Conservation (phyloP, 2,888 invertebrate species). For the Ormyrus rosae region DNA sequence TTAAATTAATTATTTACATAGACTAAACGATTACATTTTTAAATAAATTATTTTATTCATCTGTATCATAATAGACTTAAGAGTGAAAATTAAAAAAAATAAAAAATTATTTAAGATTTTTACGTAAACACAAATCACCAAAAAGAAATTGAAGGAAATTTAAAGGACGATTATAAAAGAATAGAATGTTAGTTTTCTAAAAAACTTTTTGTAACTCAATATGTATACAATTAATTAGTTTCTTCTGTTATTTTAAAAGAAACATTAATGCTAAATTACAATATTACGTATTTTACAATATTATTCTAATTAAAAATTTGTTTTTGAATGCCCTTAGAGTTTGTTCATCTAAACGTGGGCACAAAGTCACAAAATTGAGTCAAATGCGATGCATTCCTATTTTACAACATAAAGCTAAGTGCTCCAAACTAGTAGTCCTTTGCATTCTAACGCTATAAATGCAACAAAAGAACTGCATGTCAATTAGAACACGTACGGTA, state of each 20-base stretch:
- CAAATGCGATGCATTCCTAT: background rate
- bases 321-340: conserved; percentile 16
- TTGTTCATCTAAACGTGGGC: background rate
- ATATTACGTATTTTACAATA: conserved; percentile 37
- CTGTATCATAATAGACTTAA: background rate
- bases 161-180: background rate
- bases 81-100: conserved; percentile 1
- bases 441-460: background rate
- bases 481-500: conserved; percentile 7
- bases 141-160: background rate
- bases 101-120: background rate
- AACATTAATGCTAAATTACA: conserved; percentile 31
- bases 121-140: background rate
- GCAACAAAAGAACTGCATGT: conserved; percentile 7
- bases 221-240: conserved; percentile 38
- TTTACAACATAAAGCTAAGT: conserved; percentile 14
- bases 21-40: background rate
- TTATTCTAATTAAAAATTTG: conserved; percentile 32
- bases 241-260: conserved; percentile 33
- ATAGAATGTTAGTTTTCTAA: conserved; percentile 31
- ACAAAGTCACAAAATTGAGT: conserved; percentile 19
- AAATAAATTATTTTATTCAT: background rate
- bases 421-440: conserved; percentile 8
- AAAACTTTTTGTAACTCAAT: conserved; percentile 44
- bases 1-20: too few relatives aligned